Evolutionary conservation across 37 sponge, comb jelly and placozoan genomes (phyloP), one percentile per base, ranked within the genome.

Genomic region (Halisarca cf. caerulea): DNA sequence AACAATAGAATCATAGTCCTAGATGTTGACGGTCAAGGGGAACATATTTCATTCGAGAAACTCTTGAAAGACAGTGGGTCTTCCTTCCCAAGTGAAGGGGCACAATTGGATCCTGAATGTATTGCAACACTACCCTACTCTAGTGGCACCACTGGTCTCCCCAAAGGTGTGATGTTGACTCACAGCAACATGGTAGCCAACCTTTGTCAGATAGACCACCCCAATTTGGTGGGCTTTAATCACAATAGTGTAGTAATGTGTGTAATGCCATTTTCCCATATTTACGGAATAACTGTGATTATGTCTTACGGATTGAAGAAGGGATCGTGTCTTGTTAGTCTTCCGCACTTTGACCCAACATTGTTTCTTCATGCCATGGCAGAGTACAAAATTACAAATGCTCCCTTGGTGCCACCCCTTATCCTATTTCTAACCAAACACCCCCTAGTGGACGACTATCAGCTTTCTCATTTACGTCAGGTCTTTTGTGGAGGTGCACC

Each of bases 381-480:
- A n/a, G n/a, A n/a, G n/a, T n/a, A n/a, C n/a, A n/a, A n/a, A n/a
- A n/a, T n/a, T n/a, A n/a, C n/a, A n/a, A n/a, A n/a, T n/a, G n/a
- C n/a, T n/a, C n/a, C n/a, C n/a, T n/a, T n/a, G n/a, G n/a, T n/a
- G 0, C 97, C 97, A 7, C 94, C 94, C 1, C 44, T 96, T 17
- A 58, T 90, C 33, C 75, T 96, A n/a, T 96, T 96, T 80, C 81
- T 96, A 1, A 90, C 94, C 18, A 94, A 94, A 34, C 90, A 92
- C 39, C 91, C 94, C 20, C 54, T 78, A 20, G 89, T 96, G 8
- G 91, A 88, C 77, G 84, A 91, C 47, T 96, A 94, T 83, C 84
- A 96, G 66, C 80, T 94, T 21, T 91, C 94, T 4, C 53, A 61
- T 32, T n/a, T 96, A 6, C 75, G 34, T 11, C 36, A 84, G 42